Percentiles rank a stretch among this genome's conserved stretches.
These are phyloP conservation scores for Anarrhichthys ocellatus DNA, from an alignment of 2,113 vertebrate species.

Conservation along the genomic window DNA sequence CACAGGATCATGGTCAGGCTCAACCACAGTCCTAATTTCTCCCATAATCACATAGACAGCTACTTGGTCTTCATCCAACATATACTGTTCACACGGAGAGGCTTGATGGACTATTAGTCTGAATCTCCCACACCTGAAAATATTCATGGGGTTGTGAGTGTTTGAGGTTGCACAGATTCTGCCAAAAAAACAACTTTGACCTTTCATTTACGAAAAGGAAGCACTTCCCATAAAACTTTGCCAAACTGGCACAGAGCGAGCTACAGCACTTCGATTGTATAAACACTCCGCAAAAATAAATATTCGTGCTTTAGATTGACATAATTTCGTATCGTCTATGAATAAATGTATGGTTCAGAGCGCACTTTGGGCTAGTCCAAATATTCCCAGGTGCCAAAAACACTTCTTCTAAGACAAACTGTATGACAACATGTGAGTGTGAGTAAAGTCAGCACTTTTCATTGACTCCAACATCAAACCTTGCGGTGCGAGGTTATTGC, in stretches of 20 bases:
- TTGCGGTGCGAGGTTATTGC: conserved; percentile 45
- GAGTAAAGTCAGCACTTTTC: conserved; percentile 52
- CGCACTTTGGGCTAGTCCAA: conserved; percentile 41
- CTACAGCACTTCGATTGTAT: conserved; percentile 11
- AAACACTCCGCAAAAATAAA: conserved; percentile 46
- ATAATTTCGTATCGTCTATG: conserved; percentile 32
- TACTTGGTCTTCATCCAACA: conserved; percentile 64
- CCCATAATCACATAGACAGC: conserved; percentile 65
- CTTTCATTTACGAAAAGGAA: conserved; percentile 38
- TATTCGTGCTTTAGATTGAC: conserved; percentile 48
- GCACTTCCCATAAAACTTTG: conserved; percentile 41
- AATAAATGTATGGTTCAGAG: conserved; percentile 32
- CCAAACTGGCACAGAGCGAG: conserved; percentile 39
- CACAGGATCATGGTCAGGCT: conserved; percentile 69
- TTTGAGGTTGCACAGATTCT: conserved; percentile 48
- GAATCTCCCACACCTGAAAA: conserved; percentile 61
- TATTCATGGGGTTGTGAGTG: conserved; percentile 30
- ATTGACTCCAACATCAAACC: conserved; percentile 39
- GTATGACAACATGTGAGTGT: conserved; percentile 48
- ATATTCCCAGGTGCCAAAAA: conserved; percentile 40
- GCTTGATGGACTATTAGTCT: conserved; percentile 26
- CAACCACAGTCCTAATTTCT: conserved; percentile 67
- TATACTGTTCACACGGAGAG: conserved; percentile 28
- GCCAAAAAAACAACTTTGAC: conserved; percentile 44
- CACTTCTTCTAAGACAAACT: conserved; percentile 45